Base-by-base conservation (phyloP, 35 echinoderm and acorn worm genomes). In the Ophioderma brevispina region DNA sequence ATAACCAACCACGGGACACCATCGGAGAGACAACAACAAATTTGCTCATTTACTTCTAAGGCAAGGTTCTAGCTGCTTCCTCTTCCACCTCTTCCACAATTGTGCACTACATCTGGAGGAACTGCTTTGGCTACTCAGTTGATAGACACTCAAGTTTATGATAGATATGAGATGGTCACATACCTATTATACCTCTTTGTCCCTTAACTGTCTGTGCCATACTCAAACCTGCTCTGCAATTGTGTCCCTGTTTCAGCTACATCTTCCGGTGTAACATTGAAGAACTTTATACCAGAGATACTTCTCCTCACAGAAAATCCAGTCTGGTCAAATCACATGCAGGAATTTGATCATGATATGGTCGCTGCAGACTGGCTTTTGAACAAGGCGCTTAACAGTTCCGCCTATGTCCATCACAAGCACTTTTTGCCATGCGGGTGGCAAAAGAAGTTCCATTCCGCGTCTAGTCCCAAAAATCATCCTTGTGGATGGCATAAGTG, bases 391-490 rank as follows among this genome's bases (percentile, higher is more conserved):
- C 46, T 92, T 92, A 1, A 92, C 82, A 80, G 76, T 87, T 4
- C 82, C 90, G 18, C 91, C 39, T n/a, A 92, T 92, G 10, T n/a
- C 84, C 84, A 81, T 92, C 91, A 87, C 64, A 92, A 25, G 55
- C 76, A 55, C 76, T 87, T 37, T 92, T 92, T 32, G 76, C 91
- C 39, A 81, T 84, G 25, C 41, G 63, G 2, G 91, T 92, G 1
- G 83, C 91, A 87, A 87, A n/a, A 92, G 37, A 87, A 92, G 55
- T 87, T 87, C 87, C 87, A 80, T 4, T 55, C 77, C 19, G 87
- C 77, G 4, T 36, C 13, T 35, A 79, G 25, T 39, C 34, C 31
- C n/a, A n/a, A 79, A 79, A 79, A 79, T 79, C 78, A 2, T 79
- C 78, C 4, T 79, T 35, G 32, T 79, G 78, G n/a, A 25, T 30